phyloP scores from a whole-genome alignment of 2,113 vertebrate species.

The Epinephelus fuscoguttatus region DNA sequence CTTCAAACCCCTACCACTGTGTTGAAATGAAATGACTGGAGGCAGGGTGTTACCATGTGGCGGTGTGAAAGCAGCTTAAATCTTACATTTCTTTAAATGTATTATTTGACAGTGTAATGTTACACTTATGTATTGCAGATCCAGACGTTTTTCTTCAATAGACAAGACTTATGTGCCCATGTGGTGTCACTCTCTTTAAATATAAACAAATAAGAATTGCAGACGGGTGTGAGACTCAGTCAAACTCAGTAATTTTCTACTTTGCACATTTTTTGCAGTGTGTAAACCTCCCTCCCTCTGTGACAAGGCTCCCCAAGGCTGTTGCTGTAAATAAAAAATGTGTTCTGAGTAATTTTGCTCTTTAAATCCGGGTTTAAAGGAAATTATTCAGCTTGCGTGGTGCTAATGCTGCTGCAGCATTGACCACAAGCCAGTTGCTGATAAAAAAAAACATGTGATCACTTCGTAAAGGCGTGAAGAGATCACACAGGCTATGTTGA shows the following conservation, averaged over 20 bases:
- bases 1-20: too few species aligned
- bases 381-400: conserved; percentile 9
- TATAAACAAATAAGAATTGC: not conserved
- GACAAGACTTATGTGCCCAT: not conserved
- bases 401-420: not conserved
- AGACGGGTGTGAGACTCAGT: not conserved
- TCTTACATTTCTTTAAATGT: not conserved
- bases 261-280: conserved; percentile 7
- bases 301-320: conserved; percentile 6
- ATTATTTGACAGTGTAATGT: not conserved
- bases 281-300: not conserved
- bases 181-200: not conserved
- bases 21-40: too few species aligned
- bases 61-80: too few species aligned
- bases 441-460: conserved; percentile 12
- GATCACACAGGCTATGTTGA: conserved; percentile 23
- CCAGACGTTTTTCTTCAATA: not conserved
- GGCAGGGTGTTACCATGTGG: too few species aligned
- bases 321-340: conserved; percentile 26
- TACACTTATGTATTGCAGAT: not conserved
- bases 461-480: conserved; percentile 18
- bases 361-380: conserved; percentile 10
- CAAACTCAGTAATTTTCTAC: not conserved
- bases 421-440: not conserved
- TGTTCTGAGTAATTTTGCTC: conserved; percentile 15